Percentiles rank a stretch among this genome's conserved stretches.
Conservation (phyloP, 2,888 invertebrate genomes). For the Callyntrura sp. region DNA sequence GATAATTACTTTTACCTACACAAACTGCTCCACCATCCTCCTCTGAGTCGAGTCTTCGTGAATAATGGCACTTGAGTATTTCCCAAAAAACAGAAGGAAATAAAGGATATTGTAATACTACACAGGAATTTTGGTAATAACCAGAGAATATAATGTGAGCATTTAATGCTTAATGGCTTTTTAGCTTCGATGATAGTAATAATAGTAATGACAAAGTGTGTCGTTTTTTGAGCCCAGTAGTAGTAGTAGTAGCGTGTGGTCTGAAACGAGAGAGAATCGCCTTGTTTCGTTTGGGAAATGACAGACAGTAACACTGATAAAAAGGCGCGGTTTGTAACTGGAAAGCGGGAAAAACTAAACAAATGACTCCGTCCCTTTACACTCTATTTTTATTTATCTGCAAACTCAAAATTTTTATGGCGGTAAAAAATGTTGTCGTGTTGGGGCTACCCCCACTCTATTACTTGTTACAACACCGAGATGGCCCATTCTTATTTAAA, state of each 20-base stretch:
- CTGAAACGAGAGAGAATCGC: constrained; percentile 15
- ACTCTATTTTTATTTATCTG: too few species aligned
- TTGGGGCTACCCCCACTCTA: too few species aligned
- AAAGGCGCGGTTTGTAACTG: too few species aligned
- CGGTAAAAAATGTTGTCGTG: too few species aligned
- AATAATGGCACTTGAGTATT: not conserved
- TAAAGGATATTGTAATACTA: not conserved
- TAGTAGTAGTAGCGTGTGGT: not conserved
- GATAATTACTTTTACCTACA: constrained; percentile 37
- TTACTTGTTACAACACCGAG: too few species aligned
- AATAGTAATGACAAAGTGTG: not conserved
- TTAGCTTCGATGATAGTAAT: constrained; percentile 7
- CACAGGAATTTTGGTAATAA: constrained; percentile 12
- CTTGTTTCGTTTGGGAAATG: constrained; percentile 39
- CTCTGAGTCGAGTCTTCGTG: not conserved
- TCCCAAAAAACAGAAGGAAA: not conserved
- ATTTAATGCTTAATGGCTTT: constrained; percentile 41
- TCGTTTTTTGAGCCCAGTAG: not conserved
- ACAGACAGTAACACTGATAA: constrained; percentile 73
- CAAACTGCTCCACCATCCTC: not conserved
- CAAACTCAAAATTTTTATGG: too few species aligned
- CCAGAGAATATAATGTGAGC: constrained; percentile 31
- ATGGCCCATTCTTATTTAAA: too few species aligned
- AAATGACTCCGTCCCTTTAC: too few species aligned
- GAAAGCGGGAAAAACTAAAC: too few species aligned